phyloP scores from a whole-genome alignment of 2,888 invertebrate genomes.

The Adelphocoris suturalis region DNA sequence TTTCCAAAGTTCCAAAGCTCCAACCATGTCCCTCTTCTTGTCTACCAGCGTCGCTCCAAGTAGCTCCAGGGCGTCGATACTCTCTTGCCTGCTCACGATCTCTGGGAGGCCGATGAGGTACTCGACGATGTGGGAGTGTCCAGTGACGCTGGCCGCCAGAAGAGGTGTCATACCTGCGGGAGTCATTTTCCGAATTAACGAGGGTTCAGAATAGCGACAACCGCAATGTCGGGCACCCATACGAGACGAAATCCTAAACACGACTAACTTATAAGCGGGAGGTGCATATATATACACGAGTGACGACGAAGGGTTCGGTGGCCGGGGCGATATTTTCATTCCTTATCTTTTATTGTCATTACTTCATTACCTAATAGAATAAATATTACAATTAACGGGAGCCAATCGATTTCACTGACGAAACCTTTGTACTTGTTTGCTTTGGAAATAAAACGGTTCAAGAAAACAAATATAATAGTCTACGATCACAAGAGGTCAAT shows the following conservation, averaged over 20 bases:
- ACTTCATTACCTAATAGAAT: neutral
- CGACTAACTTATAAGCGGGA: neutral
- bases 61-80: conserved; percentile 93
- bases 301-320: conserved; percentile 5
- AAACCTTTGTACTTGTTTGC: conserved; percentile 62
- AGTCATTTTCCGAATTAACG: neutral
- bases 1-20: conserved; percentile 93
- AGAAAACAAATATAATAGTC: conserved; percentile 14
- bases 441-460: conserved; percentile 1
- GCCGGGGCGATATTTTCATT: neutral
- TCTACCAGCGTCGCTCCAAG: conserved; percentile 98
- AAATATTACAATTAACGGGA: conserved; percentile 37
- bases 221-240: neutral
- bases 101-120: conserved; percentile 88
- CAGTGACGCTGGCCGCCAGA: conserved; percentile 94
- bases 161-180: conserved; percentile 93
- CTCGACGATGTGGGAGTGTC: conserved; percentile 95
- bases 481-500: neutral
- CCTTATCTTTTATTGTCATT: conserved; percentile 7
- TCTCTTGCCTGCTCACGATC: conserved; percentile 87
- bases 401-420: neutral
- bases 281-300: neutral
- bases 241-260: neutral
- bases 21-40: conserved; percentile 95
- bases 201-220: neutral